Percentiles rank a stretch among this genome's conserved stretches.
Conservation (phyloP, 2,888 invertebrate species). For the Temnothorax unifasciatus region DNA sequence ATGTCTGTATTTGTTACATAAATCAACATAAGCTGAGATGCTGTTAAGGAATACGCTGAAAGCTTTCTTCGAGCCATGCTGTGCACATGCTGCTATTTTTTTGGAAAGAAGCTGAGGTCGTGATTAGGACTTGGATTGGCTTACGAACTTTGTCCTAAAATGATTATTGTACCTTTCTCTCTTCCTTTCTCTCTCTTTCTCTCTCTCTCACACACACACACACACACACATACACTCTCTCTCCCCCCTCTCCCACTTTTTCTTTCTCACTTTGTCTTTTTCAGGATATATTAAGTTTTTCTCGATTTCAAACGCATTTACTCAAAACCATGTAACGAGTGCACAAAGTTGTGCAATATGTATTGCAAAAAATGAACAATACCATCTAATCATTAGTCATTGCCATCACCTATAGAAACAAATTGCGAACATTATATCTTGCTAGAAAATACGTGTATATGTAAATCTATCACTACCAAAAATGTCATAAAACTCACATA, state of each 20-base stretch:
- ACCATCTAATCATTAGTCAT: slow-evolving; percentile 24
- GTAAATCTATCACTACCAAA: slow-evolving; percentile 14
- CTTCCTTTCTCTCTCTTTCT: neutral
- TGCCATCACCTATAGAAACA: slow-evolving; percentile 15
- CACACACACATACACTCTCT: too few relatives aligned
- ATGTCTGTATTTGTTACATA: slow-evolving; percentile 15
- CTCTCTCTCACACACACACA: too few relatives aligned
- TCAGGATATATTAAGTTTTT: neutral
- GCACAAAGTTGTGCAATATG: neutral
- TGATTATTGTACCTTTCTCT: neutral
- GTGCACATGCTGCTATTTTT: slow-evolving; percentile 82
- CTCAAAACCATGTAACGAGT: neutral
- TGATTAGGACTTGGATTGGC: slow-evolving; percentile 69
- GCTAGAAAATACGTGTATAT: slow-evolving; percentile 11
- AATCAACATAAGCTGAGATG: slow-evolving; percentile 62
- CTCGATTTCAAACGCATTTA: neutral
- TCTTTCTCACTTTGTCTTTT: neutral
- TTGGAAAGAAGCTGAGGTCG: slow-evolving; percentile 66
- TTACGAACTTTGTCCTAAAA: slow-evolving; percentile 19
- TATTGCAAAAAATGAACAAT: slow-evolving; percentile 21
- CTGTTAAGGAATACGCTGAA: slow-evolving; percentile 66
- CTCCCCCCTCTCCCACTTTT: neutral
- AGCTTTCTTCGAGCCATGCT: slow-evolving; percentile 80
- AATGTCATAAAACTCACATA: slow-evolving; percentile 28
- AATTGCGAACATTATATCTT: slow-evolving; percentile 21